phyloP scores from a whole-genome alignment of 2,797 vertebrate species.

The Morelia viridis region DNA sequence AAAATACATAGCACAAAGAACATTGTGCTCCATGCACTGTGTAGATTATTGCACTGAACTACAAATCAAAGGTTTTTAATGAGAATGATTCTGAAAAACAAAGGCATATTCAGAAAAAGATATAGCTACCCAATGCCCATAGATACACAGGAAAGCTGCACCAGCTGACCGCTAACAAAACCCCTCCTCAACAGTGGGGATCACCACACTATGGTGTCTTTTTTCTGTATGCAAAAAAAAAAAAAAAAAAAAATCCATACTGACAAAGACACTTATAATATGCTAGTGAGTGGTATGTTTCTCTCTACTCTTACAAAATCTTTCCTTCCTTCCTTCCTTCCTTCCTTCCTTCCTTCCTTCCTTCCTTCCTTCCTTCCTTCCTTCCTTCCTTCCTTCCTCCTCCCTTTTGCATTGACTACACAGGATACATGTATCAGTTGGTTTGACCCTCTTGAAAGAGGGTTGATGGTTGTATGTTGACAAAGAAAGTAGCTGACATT shows the following conservation, averaged over 20 bases:
- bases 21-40: no score
- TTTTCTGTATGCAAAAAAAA: background rate
- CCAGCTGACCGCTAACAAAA: background rate
- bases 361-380: no score
- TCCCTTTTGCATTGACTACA: background rate
- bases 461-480: background rate
- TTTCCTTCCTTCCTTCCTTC: background rate
- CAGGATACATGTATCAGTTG: background rate
- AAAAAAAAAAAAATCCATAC: background rate
- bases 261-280: background rate
- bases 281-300: background rate
- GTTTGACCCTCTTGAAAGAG: background rate
- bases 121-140: background rate
- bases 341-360: no score
- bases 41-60: background rate
- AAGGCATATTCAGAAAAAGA: background rate
- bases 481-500: background rate
- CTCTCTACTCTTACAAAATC: background rate
- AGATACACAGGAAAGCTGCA: background rate
- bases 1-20: background rate
- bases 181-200: background rate
- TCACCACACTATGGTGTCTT: background rate
- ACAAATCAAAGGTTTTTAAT: background rate
- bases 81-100: background rate
- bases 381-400: no score